These are phyloP conservation scores for Ciona savignyi DNA, from an alignment of 23 tunicate species.

Conservation along the genomic window DNA sequence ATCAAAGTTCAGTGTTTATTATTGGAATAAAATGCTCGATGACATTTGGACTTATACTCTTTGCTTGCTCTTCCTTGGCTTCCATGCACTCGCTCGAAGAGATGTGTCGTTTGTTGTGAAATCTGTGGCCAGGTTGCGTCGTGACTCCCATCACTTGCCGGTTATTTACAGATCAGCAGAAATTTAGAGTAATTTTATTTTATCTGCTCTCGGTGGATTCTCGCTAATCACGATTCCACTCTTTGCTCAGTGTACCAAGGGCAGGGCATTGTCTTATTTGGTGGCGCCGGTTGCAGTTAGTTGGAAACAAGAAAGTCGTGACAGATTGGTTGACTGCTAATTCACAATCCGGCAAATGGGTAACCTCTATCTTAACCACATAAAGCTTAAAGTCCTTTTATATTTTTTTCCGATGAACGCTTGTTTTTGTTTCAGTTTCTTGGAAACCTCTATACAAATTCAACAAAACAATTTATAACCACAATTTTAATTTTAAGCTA, in stretches of 20 bases:
- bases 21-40: too few relatives aligned
- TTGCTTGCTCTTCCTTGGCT: neutral
- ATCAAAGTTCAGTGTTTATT: too few relatives aligned
- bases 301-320: neutral
- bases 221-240: neutral
- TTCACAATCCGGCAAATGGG: neutral
- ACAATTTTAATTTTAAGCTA: too few relatives aligned
- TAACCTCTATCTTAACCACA: neutral
- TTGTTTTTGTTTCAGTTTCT: neutral
- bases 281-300: neutral
- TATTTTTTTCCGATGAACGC: neutral
- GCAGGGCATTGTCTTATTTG: neutral
- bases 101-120: neutral
- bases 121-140: neutral
- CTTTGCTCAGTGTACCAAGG: neutral
- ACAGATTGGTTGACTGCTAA: neutral
- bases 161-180: neutral
- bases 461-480: too few relatives aligned
- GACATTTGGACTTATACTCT: too few relatives aligned
- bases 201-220: neutral
- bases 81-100: neutral
- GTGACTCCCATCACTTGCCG: neutral
- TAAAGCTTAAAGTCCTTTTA: neutral
- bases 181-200: neutral
- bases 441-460: too few relatives aligned